phyloP scores from a whole-genome alignment of 2,113 vertebrate species.

The Phalacrocorax brasilianus region DNA sequence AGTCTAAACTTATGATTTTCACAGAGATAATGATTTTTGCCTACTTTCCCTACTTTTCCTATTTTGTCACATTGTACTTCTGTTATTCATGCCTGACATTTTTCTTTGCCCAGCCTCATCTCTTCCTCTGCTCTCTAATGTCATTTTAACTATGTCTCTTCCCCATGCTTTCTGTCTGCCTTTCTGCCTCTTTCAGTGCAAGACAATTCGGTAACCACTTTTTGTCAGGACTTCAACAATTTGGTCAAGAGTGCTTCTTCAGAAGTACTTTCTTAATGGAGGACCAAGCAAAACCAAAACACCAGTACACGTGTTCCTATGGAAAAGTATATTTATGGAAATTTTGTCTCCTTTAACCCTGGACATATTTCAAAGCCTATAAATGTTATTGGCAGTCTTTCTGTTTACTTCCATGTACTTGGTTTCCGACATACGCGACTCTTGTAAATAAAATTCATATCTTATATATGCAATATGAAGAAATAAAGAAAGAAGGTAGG shows the following conservation, averaged over 20 bases:
- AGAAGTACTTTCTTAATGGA: background rate
- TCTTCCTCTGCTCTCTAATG: background rate
- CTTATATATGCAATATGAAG: background rate
- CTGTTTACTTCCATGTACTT: background rate
- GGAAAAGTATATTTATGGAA: background rate
- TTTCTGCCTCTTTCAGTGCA: background rate
- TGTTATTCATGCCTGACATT: background rate
- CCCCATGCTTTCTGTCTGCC: background rate
- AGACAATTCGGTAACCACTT: background rate
- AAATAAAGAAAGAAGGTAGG: background rate
- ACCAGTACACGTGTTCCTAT: background rate
- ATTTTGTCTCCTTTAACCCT: background rate
- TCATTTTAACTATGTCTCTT: background rate
- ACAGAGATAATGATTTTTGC: background rate
- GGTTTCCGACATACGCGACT: background rate
- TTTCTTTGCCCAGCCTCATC: background rate
- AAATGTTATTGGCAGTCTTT: background rate
- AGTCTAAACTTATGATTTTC: background rate
- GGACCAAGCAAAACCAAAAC: background rate
- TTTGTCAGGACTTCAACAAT: background rate
- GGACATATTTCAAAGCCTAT: background rate
- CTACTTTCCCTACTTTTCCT: background rate
- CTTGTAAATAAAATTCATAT: background rate
- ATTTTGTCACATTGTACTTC: background rate
- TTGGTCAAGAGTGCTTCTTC: background rate